These are phyloP conservation scores for Andrena cerasifolii DNA, from an alignment of 1,140 invertebrate genomes.

Conservation along the genomic window DNA sequence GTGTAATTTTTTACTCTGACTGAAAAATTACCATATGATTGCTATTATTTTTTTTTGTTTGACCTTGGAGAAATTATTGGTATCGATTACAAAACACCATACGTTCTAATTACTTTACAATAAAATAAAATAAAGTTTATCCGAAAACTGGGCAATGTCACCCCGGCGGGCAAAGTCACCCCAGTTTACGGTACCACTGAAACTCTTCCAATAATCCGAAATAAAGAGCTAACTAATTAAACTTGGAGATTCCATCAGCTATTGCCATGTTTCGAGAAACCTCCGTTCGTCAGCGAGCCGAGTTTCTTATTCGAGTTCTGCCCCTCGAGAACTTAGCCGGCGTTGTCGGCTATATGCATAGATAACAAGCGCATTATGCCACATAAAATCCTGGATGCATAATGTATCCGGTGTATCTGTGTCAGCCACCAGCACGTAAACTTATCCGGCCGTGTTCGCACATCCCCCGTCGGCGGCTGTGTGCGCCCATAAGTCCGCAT, in stretches of 20 bases:
- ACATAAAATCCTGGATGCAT: constrained; percentile 75
- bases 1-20: too few relatives aligned
- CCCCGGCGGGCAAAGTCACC: too few relatives aligned
- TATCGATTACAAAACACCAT: too few relatives aligned
- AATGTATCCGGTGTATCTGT: constrained; percentile 71
- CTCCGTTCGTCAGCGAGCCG: not conserved
- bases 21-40: too few relatives aligned
- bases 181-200: too few relatives aligned
- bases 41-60: too few relatives aligned
- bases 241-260: not conserved
- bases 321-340: constrained; percentile 7
- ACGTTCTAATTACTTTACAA: too few relatives aligned
- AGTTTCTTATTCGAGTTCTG: constrained; percentile 16
- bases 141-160: too few relatives aligned
- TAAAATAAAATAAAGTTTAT: too few relatives aligned
- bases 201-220: too few relatives aligned
- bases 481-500: not conserved
- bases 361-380: constrained; percentile 75
- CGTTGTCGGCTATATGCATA: constrained; percentile 56
- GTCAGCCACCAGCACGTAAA: constrained; percentile 51
- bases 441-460: constrained; percentile 49
- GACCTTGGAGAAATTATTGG: too few relatives aligned
- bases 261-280: not conserved
- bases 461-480: not conserved
- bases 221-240: not conserved